A percentile compares a stretch with the other conserved stretches of the same genome.
Conservation (phyloP, 2,888 invertebrate genomes). For the Tromatobia lineatoria region DNA sequence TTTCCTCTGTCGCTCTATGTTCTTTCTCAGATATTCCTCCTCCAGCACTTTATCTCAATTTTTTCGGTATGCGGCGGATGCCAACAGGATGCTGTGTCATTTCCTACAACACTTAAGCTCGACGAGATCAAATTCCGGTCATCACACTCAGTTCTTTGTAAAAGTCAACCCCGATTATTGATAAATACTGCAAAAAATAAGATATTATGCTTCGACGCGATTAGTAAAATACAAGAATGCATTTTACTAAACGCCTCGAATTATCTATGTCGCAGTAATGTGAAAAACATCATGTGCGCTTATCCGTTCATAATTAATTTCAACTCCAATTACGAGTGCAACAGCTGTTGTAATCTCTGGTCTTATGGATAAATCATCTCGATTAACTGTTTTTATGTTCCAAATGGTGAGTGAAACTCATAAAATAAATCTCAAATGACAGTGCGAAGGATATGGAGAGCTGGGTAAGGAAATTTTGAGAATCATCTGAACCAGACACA, state of each 20-base stretch:
- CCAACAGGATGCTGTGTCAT: not conserved
- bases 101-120: not conserved
- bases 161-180: not conserved
- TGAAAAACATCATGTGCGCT: too few relatives aligned
- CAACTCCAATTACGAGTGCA: too few relatives aligned
- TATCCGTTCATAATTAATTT: too few relatives aligned
- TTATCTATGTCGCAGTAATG: too few relatives aligned
- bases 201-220: not conserved
- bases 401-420: constrained; percentile 9
- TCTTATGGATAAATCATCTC: not conserved
- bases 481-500: not conserved
- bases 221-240: too few relatives aligned
- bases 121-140: not conserved
- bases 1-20: constrained; percentile 17
- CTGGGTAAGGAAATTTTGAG: not conserved
- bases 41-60: constrained; percentile 16
- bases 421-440: constrained; percentile 23
- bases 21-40: constrained; percentile 6
- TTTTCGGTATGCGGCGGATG: not conserved
- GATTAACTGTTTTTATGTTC: not conserved
- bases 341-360: too few relatives aligned
- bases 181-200: not conserved
- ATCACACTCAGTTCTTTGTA: not conserved
- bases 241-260: too few relatives aligned
- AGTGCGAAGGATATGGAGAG: not conserved